These are phyloP conservation scores for Turnix velox DNA, from an alignment of 2,113 vertebrate genomes.

Conservation along the genomic window DNA sequence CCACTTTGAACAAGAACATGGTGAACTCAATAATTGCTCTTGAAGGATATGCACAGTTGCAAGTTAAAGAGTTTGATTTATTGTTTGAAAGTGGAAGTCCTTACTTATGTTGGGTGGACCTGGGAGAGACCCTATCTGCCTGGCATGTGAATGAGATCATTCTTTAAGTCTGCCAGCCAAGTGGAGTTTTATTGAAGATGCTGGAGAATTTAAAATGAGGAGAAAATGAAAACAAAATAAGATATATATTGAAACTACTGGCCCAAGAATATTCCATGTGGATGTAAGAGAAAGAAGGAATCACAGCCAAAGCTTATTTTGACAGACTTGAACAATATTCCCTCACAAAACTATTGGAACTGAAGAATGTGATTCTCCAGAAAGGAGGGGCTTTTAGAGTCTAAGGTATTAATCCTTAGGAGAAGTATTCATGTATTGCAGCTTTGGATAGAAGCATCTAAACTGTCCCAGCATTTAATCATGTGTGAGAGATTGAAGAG, in stretches of 20 bases:
- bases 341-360: background rate
- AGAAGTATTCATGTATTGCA: background rate
- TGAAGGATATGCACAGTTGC: background rate
- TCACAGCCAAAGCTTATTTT: background rate
- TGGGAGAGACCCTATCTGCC: background rate
- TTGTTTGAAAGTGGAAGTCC: background rate
- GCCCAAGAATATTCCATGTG: background rate
- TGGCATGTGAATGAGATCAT: background rate
- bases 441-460: background rate
- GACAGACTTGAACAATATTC: background rate
- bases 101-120: background rate
- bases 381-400: background rate
- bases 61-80: background rate
- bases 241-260: background rate
- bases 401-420: background rate
- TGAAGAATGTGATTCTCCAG: background rate
- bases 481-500: background rate
- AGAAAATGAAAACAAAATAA: constrained; percentile 27
- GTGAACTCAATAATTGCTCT: background rate
- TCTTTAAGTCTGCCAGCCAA: background rate
- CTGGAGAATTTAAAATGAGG: background rate
- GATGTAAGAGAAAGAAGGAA: background rate
- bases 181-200: background rate
- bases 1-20: background rate
- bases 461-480: background rate